phyloP scores from a whole-genome alignment of 2,797 vertebrate species.

The Euthynnus affinis region DNA sequence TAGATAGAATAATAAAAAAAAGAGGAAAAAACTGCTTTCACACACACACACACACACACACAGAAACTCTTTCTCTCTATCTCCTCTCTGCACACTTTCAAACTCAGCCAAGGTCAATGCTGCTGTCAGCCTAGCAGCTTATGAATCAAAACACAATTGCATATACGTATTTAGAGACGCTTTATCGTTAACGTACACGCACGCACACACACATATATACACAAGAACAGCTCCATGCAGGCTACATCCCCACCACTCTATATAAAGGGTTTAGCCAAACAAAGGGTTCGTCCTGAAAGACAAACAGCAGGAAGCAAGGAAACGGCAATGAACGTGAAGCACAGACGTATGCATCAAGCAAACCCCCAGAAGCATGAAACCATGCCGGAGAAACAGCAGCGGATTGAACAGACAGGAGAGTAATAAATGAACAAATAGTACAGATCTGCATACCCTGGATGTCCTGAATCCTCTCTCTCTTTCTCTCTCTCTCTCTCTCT shows the following conservation, averaged over 20 bases:
- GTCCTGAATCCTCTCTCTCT: slow-evolving; percentile 66
- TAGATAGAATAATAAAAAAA: slow-evolving; percentile 42
- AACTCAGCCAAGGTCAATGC: slow-evolving; percentile 65
- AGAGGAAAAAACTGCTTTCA: slow-evolving; percentile 12
- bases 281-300: slow-evolving; percentile 69
- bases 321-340: slow-evolving; percentile 52
- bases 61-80: slow-evolving; percentile 42
- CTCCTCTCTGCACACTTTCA: slow-evolving; percentile 41
- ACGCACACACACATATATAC: slow-evolving; percentile 34
- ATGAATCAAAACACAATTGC: slow-evolving; percentile 60
- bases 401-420: slow-evolving; percentile 53
- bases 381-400: slow-evolving; percentile 5
- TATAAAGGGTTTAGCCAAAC: slow-evolving; percentile 57
- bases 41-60: slow-evolving; percentile 64
- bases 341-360: slow-evolving; percentile 12
- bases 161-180: slow-evolving; percentile 54
- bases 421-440: slow-evolving; percentile 57
- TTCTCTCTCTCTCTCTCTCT: slow-evolving; percentile 57
- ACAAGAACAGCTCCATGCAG: slow-evolving; percentile 25
- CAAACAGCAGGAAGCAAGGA: slow-evolving; percentile 66
- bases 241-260: slow-evolving; percentile 43
- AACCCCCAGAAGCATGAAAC: not conserved
- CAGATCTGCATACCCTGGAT: slow-evolving; percentile 62
- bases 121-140: slow-evolving; percentile 57
- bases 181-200: slow-evolving; percentile 47